Evolutionary conservation across 2,888 invertebrate genomes (phyloP).

Genomic region (Terebella lapidaria): DNA sequence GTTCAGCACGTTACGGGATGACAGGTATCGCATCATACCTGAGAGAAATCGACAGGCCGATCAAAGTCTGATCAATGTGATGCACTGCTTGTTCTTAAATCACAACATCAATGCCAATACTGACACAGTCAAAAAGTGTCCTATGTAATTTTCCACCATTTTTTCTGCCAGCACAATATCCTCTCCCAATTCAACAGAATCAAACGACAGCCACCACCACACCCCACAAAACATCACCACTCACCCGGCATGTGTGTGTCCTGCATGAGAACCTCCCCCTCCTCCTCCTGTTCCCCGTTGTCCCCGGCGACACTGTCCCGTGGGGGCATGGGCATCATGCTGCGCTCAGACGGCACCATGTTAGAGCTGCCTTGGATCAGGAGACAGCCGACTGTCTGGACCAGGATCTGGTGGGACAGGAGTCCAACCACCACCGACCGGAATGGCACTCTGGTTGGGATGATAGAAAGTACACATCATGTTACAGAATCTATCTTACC

Average conservation of each 20-base stretch:
- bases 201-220: no score
- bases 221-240: no score
- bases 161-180: no score
- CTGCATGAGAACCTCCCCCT: conserved; percentile 10
- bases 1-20: conserved; percentile 35
- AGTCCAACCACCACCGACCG: conserved; percentile 82
- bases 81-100: no score
- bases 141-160: no score
- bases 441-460: conserved; percentile 81
- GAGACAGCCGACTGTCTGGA: conserved; percentile 84
- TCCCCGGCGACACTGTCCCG: conserved; percentile 12
- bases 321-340: conserved; percentile 37
- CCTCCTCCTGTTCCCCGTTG: background rate
- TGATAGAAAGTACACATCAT: conserved; percentile 18
- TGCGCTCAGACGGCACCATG: conserved; percentile 18
- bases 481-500: no score
- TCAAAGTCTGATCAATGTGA: background rate
- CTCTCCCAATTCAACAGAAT: no score
- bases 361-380: conserved; percentile 68
- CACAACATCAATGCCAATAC: no score
- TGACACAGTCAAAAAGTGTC: no score
- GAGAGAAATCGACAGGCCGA: conserved; percentile 28
- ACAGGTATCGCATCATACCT: conserved; percentile 43
- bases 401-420: conserved; percentile 83
- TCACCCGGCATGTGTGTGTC: conserved; percentile 18